Evolutionary conservation across 2,797 vertebrate genomes (phyloP), one percentile per base, ranked within the genome.

Genomic region (Delichon dasypus): DNA sequence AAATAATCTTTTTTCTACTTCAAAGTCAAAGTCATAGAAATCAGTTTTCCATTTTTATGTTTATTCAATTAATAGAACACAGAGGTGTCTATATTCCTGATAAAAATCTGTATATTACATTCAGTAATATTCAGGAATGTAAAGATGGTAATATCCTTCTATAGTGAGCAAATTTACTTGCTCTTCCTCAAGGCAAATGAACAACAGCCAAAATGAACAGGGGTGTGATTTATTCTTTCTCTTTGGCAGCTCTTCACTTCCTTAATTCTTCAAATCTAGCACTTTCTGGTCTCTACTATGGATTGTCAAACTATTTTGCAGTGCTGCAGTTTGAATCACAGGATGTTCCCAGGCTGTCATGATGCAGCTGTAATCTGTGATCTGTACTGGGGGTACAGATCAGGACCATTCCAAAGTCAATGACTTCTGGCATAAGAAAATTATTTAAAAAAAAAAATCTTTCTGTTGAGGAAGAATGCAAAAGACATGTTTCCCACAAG

Each of bases 101-200:
- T 88, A 90, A 90, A 90, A 90, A 94, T 86, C 74, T 76, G 10
- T 53, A 58, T 42, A 40, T 88, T 61, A 45, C n/a, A 81, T 83
- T 66, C 62, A 88, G 51, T 66, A 92, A 91, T 60, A 84, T 55
- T 90, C 70, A 86, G 80, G 91, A 91, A 94, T 57, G 74, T 70
- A 70, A 93, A 84, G 70, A 79, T 48, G 44, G 40, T 16, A 66
- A 66, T 76, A 73, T 27, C 30, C 32, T 91, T 50, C 66, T 55
- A 34, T 34, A 42, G 58, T 92, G 22, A 81, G 29, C 58, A 93
- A 76, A 89, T 81, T 80, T 81, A 78, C 42, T 78, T 78, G 62
- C 15, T 93, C 27, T 55, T 93, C 93, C 93, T 88, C 47, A 51
- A 93, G 90, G 93, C 94, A 94, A 94, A 90, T 91, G 82, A 94